Base-by-base conservation (phyloP, 2,797 vertebrate species). In the Phylloscopus collybita region DNA sequence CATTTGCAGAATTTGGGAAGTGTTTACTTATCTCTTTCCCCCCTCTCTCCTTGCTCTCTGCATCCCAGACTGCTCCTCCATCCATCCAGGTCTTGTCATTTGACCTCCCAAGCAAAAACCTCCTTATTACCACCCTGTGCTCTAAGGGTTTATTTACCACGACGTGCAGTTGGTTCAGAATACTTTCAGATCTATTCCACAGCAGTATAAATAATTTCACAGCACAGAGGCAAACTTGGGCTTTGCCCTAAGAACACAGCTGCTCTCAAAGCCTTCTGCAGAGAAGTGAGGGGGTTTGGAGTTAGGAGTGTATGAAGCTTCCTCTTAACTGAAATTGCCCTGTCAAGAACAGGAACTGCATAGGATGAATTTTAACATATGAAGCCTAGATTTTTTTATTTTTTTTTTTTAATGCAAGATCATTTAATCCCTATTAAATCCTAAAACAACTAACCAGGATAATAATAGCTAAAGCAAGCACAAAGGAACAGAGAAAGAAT, bases 341-440 rank as follows among this genome's bases (percentile, higher is more conserved):
- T 73, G 7, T 60, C 70, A 87, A 75, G 32, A 80, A 73, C 13
- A 79, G 7, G 16, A 91, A 89, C 40, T 36, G 9, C 21, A 57
- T 0, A 56, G 42, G 23, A 79, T 69, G n/a, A 84, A 50, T 82
- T 94, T 80, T 66, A 79, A 67, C 57, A 73, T 13, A 44, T 2
- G 7, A 75, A 89, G 10, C 30, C 22, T 20, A 32, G 10, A 32
- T 47, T 11, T 10, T 34, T 34, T 10, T 47, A 13, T 10, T 34
- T 34, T 10, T 57, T 66, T 13, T 38, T 67, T 86, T 70, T 9
- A 61, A 69, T 38, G 34, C 56, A 71, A 81, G 51, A 76, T 70
- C n/a, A 69, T 85, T 93, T 86, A 88, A 94, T 93, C 36, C 53
- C 16, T 57, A 47, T 53, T 70, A 94, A 92, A 81, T 70, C 75